Evolutionary conservation across 2,888 invertebrate species (phyloP).

Genomic region (Troides aeacus): DNA sequence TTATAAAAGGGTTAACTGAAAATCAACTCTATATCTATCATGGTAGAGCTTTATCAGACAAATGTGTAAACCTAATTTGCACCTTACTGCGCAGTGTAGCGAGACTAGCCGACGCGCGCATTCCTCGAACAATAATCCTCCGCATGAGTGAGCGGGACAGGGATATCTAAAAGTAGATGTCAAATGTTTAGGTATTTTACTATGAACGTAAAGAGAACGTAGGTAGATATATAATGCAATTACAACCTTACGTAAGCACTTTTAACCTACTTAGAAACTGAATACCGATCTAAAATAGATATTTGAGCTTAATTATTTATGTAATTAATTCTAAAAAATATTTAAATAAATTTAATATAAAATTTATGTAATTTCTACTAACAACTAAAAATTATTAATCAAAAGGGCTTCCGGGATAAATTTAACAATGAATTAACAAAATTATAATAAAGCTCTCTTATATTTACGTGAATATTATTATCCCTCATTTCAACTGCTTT

Average conservation of each 20-base stretch:
- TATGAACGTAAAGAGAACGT: constrained; percentile 69
- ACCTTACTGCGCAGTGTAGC: constrained; percentile 53
- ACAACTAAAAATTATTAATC: too few relatives aligned
- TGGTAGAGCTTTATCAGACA: constrained; percentile 37
- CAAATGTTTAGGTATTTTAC: constrained; percentile 79
- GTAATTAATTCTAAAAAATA: neutral
- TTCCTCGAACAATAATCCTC: constrained; percentile 74
- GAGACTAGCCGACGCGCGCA: constrained; percentile 79
- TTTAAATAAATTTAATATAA: too few relatives aligned
- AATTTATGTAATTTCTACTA: too few relatives aligned
- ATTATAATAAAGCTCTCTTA: too few relatives aligned
- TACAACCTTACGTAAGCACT: constrained; percentile 71
- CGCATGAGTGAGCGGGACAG: constrained; percentile 67
- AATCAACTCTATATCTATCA: constrained; percentile 44
- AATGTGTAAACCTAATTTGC: constrained; percentile 40
- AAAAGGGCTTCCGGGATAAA: too few relatives aligned
- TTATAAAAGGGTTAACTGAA: constrained; percentile 36
- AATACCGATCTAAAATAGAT: constrained; percentile 40
- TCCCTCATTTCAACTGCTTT: too few relatives aligned
- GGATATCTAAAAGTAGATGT: constrained; percentile 73
- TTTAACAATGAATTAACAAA: too few relatives aligned
- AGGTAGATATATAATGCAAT: constrained; percentile 74
- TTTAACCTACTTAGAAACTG: constrained; percentile 65
- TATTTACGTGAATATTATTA: too few relatives aligned
- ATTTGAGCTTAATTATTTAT: constrained; percentile 33